These are phyloP conservation scores for Palythoa grandis DNA, from an alignment of 92 coral and sea anemone genomes.

Conservation along the genomic window DNA sequence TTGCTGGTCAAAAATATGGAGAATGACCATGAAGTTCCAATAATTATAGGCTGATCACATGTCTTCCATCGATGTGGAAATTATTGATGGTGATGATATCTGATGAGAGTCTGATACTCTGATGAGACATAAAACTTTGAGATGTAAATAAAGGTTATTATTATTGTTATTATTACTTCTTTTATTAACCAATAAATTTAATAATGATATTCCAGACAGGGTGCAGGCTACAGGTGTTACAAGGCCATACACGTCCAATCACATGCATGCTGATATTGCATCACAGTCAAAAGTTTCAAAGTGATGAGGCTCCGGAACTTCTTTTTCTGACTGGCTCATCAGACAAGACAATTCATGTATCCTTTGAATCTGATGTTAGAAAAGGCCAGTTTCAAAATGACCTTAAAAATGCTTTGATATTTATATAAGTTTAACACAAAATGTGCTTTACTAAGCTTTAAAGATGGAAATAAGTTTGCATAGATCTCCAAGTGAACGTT, in stretches of 20 bases:
- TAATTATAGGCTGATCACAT: too few relatives aligned
- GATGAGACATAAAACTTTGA: too few relatives aligned
- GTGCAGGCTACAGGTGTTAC: conserved; percentile 67
- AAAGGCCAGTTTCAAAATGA: background rate
- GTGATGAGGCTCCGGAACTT: conserved; percentile 51
- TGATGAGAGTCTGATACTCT: too few relatives aligned
- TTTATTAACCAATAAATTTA: background rate
- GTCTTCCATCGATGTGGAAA: too few relatives aligned
- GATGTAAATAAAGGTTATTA: too few relatives aligned
- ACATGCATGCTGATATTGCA: conserved; percentile 88
- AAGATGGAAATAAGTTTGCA: too few relatives aligned
- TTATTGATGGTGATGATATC: too few relatives aligned
- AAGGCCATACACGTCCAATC: conserved; percentile 88
- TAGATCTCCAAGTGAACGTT: too few relatives aligned
- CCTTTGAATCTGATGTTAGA: conserved; percentile 53
- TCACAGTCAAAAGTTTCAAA: conserved; percentile 72
- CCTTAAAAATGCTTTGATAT: too few relatives aligned
- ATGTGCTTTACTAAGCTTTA: background rate
- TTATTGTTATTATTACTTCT: background rate
- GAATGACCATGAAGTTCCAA: too few relatives aligned
- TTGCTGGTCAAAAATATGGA: too few relatives aligned
- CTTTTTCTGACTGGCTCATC: conserved; percentile 94
- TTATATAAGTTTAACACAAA: too few relatives aligned
- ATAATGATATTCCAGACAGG: conserved; percentile 71
- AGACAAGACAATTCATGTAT: conserved; percentile 90